These are phyloP conservation scores for Netelia virgata DNA, from an alignment of 2,888 invertebrate species.

Conservation along the genomic window DNA sequence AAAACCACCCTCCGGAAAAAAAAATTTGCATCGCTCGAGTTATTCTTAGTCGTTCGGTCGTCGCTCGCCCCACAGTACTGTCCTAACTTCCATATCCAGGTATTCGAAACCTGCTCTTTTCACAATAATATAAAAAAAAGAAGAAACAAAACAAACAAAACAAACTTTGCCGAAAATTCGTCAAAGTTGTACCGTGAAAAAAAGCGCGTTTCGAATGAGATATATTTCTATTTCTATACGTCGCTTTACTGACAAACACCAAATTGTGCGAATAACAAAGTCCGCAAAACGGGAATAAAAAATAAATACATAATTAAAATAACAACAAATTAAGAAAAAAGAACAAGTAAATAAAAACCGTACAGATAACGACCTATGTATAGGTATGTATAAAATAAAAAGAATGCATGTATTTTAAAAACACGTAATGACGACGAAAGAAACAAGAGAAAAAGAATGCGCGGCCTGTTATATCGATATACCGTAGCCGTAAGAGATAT, in stretches of 20 bases:
- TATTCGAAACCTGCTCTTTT: conserved; percentile 35
- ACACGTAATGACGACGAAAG: conserved; percentile 7
- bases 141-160: background rate
- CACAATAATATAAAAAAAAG: conserved; percentile 18
- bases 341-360: conserved; percentile 36
- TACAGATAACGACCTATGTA: conserved; percentile 56
- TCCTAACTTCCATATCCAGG: conserved; percentile 30
- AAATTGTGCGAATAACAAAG: conserved; percentile 66
- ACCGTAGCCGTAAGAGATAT: conserved; percentile 62
- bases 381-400: conserved; percentile 55
- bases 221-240: conserved; percentile 71
- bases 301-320: no score
- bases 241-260: conserved; percentile 71
- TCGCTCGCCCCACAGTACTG: background rate
- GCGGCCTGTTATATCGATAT: conserved; percentile 71
- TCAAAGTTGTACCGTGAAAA: conserved; percentile 53
- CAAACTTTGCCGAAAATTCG: conserved; percentile 5
- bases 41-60: conserved; percentile 4
- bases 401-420: conserved; percentile 61
- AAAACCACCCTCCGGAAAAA: background rate
- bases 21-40: conserved; percentile 18
- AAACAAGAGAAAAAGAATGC: conserved; percentile 38
- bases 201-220: conserved; percentile 65
- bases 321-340: conserved; percentile 34
- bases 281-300: conserved; percentile 50